Conservation (phyloP, 2,113 vertebrate genomes). For the Sarotherodon lohbergeri region DNA sequence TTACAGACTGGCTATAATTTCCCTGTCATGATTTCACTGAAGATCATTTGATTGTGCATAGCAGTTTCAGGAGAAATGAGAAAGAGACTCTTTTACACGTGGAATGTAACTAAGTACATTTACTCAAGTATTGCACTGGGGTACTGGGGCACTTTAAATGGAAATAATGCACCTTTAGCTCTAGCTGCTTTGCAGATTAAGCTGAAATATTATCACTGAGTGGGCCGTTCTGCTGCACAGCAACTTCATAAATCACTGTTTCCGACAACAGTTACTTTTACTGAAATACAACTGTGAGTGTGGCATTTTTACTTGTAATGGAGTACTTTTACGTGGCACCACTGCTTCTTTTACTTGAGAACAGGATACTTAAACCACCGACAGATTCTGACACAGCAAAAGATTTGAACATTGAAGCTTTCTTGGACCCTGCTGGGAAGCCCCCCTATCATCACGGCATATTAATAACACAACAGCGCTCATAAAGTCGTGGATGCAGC, state of each 20-base stretch:
- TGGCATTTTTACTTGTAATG: background rate
- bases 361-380: background rate
- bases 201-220: background rate
- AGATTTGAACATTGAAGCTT: background rate
- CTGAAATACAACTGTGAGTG: background rate
- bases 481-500: constrained; percentile 47
- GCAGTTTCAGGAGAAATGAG: background rate
- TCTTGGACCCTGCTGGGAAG: background rate
- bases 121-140: background rate
- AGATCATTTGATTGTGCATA: background rate
- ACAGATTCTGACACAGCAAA: background rate
- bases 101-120: background rate
- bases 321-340: background rate
- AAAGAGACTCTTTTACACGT: background rate
- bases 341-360: background rate
- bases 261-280: background rate
- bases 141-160: background rate
- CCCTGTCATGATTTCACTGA: background rate
- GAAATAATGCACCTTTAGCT: background rate
- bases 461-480: constrained; percentile 51
- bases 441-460: constrained; percentile 28
- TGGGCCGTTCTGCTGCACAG: background rate
- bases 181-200: background rate
- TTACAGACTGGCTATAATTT: background rate
- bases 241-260: background rate